Evolutionary conservation across 1,140 invertebrate species (phyloP), one percentile per base, ranked within the genome.

Genomic region (Rhizoglyphus robini): DNA sequence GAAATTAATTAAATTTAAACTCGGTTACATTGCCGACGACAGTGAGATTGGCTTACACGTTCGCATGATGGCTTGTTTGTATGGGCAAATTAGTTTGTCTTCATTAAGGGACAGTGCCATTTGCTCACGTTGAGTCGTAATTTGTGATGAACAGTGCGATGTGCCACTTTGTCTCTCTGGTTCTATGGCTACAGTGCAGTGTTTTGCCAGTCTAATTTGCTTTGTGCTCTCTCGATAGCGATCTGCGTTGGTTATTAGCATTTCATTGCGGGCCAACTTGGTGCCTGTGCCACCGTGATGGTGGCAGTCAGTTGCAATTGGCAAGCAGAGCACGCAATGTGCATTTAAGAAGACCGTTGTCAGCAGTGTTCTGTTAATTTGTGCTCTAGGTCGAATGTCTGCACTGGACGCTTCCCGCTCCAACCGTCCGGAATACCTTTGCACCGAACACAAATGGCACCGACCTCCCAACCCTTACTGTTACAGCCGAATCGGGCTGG

Each of bases 201-300:
- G 51, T 54, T 54, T 54, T 20, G 51, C 51, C 51, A 54, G 51
- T 54, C 51, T 54, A 54, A 54, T 54, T 54, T 54, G 51, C 51
- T 54, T 54, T 54, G 51, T 54, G 20, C 51, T 54, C 51, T 8
- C 51, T 54, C 51, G 51, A 54, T 54, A 54, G 51, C 23, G 51
- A 54, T 54, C 51, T 54, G 8, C 8, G 23, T 54, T 20, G 51
- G 51, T 54, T 54, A 54, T 54, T 54, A 54, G 51, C 51, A 54
- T 54, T 54, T 54, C 51, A 54, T 32, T 54, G 51, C 51, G 8
- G 8, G 8, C 51, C 15, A 8, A 8, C 23, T 54, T 54, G 51
- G 51, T 27, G 8, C 51, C 31, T 15, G 20, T 8, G 51, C 51
- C 51, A 54, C 20, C 51, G 20, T 25, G 15, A 46, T 54, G 51